Evolutionary conservation across 53 echinoderm and acorn worm genomes (phyloP).

Genomic region (Mesocentrotus franciscanus): DNA sequence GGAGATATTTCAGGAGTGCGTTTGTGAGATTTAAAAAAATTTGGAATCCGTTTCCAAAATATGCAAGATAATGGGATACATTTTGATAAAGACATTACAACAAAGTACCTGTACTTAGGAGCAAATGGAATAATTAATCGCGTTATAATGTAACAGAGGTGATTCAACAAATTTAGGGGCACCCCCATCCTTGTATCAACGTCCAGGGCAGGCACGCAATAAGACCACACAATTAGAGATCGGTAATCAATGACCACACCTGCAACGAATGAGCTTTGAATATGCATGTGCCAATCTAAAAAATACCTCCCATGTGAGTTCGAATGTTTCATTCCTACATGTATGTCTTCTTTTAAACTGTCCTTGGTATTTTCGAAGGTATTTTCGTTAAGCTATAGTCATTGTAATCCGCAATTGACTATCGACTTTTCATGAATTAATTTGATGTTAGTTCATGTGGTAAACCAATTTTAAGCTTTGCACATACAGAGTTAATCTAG

Average conservation of each 20-base stretch:
- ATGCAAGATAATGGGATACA: background rate
- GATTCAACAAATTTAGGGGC: too few species aligned
- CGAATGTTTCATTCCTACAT: background rate
- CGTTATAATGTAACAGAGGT: too few species aligned
- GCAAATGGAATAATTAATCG: too few species aligned
- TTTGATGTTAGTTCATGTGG: background rate
- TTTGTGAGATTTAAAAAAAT: background rate
- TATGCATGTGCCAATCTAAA: background rate
- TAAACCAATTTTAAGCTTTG: conserved; percentile 13
- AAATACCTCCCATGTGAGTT: too few species aligned
- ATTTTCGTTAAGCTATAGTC: background rate
- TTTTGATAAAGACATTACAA: background rate
- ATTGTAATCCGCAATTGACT: background rate
- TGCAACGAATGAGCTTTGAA: background rate
- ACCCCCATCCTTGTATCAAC: too few species aligned
- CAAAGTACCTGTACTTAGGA: background rate
- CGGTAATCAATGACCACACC: background rate
- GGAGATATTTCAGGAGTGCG: too few species aligned
- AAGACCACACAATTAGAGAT: background rate
- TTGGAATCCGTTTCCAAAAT: background rate
- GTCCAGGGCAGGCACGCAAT: too few species aligned
- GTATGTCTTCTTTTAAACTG: background rate
- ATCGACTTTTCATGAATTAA: conserved; percentile 9
- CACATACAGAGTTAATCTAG: background rate
- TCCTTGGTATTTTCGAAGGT: background rate